Evolutionary conservation across 1,140 invertebrate species (phyloP), one percentile per base, ranked within the genome.

Genomic region (Asobara japonica): DNA sequence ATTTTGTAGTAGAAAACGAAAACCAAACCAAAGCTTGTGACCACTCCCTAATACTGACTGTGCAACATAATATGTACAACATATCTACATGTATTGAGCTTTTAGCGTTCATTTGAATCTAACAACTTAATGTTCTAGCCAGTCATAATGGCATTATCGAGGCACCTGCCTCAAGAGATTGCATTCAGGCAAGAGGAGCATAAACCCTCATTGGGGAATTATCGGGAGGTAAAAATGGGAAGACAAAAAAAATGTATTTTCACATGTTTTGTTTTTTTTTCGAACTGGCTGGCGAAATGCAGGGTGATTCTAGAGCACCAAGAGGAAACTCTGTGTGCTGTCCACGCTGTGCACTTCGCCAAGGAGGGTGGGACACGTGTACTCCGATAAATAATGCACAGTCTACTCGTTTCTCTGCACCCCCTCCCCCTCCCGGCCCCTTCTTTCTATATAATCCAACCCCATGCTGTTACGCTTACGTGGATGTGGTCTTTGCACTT

Each of bases 301-400:
- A 64, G 3, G 27, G 61, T 48, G 45, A 66, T 72, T 65, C 45
- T 72, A 66, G 61, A 71, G 64, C 69, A 36, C 11, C 45, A 16
- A 51, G 45, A 56, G 51, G 51, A 62, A 62, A 29, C n/a, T 16
- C 60, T 30, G n/a, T 62, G 60, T 62, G 13, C 27, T 66, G 41
- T 29, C 64, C 70, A 73, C 75, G 72, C 62, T 73, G 72, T 48
- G 75, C 71, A 76, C 75, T 74, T 75, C 60, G 74, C 74, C 70
- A 81, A 82, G 75, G 76, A 77, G 75, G 76, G 76, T 78, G 74
- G 76, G 81, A 84, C 83, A 85, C 83, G 85, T 87, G 85, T 87
- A 86, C 83, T 78, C 79, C 73, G 74, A 80, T 87, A 82, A 87
- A 87, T 87, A 87, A 87, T 87, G 83, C 80, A 72, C 74, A 68